These are phyloP conservation scores for Dynastes maya DNA, from an alignment of 2,888 invertebrate genomes.

Conservation along the genomic window DNA sequence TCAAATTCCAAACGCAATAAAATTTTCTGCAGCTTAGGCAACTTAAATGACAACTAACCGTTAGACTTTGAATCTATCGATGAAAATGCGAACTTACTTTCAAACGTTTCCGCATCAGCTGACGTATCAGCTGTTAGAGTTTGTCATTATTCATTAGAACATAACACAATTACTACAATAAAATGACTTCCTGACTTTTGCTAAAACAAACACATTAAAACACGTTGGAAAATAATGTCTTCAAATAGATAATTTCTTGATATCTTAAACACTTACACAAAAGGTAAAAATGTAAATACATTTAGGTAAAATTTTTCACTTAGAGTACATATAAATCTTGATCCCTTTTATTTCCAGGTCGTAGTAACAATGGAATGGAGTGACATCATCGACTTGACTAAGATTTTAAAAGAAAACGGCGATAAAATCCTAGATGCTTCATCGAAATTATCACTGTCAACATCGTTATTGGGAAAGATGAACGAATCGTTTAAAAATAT, in stretches of 20 bases:
- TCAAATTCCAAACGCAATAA: no score
- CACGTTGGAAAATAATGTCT: conserved; percentile 18
- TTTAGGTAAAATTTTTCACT: neutral
- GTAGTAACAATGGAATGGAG: conserved; percentile 54
- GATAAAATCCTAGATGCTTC: conserved; percentile 75
- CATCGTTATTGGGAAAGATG: conserved; percentile 71
- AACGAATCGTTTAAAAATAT: conserved; percentile 74
- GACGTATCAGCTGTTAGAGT: conserved; percentile 40
- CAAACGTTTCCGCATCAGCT: conserved; percentile 25
- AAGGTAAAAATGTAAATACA: neutral
- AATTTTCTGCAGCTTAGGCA: no score
- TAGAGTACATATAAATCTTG: neutral
- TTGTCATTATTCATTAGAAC: conserved; percentile 2
- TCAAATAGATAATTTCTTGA: conserved; percentile 7
- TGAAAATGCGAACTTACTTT: no score
- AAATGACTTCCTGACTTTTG: conserved; percentile 30
- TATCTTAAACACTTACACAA: neutral
- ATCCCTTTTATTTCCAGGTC: conserved; percentile 34
- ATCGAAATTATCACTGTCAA: conserved; percentile 74
- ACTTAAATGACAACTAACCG: no score
- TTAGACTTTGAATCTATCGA: no score
- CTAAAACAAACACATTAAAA: neutral
- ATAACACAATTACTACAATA: neutral
- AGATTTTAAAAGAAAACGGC: conserved; percentile 73
- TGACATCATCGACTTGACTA: conserved; percentile 69